These are phyloP conservation scores for Burhinus bistriatus DNA, from an alignment of 2,113 vertebrate genomes.

Conservation along the genomic window DNA sequence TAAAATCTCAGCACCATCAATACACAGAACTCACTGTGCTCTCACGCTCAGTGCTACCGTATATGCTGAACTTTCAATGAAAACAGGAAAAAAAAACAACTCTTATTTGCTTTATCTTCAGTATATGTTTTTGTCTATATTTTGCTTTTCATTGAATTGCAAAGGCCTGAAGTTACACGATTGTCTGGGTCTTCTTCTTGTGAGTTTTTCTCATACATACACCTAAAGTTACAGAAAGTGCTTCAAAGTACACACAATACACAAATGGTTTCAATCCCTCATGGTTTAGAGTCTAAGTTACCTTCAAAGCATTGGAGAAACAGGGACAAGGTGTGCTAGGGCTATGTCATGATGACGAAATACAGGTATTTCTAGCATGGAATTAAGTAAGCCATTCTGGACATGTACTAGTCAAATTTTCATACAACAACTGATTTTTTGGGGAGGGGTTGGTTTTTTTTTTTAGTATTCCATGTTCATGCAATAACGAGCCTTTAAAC, in stretches of 20 bases:
- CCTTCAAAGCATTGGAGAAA: background rate
- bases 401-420: background rate
- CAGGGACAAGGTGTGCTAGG: background rate
- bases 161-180: background rate
- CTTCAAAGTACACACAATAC: background rate
- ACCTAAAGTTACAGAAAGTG: background rate
- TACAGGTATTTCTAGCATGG: background rate
- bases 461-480: background rate
- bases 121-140: background rate
- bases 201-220: background rate
- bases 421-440: background rate
- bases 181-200: background rate
- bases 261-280: background rate
- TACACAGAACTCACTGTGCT: background rate
- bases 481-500: background rate
- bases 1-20: conserved; percentile 1
- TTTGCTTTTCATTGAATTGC: background rate
- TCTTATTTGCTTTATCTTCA: background rate
- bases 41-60: background rate
- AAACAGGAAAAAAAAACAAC: background rate
- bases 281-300: background rate
- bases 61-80: conserved; percentile 46
- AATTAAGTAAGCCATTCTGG: background rate
- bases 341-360: background rate
- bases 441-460: background rate